phyloP scores from a whole-genome alignment of 1,140 invertebrate genomes.

The Globodera ellingtonae region DNA sequence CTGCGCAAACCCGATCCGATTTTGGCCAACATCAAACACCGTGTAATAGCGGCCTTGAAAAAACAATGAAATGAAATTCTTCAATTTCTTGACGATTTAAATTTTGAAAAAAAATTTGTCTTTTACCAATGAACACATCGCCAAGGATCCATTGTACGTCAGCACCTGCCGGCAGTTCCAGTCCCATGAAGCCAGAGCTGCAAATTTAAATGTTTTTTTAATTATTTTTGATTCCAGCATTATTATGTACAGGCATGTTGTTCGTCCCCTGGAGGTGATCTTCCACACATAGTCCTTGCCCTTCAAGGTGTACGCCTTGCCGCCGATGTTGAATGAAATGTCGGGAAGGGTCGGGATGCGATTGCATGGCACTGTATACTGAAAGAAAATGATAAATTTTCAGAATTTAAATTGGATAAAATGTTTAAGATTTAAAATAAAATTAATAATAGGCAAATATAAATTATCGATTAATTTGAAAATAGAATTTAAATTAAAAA shows the following conservation, averaged over 20 bases:
- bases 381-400: slow-evolving; percentile 31
- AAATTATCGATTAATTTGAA: background rate
- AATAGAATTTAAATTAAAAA: background rate
- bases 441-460: background rate
- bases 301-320: slow-evolving; percentile 74
- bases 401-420: no score
- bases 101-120: background rate
- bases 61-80: background rate
- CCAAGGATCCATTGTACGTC: slow-evolving; percentile 94
- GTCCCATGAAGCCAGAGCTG: slow-evolving; percentile 86
- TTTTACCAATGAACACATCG: slow-evolving; percentile 68
- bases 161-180: slow-evolving; percentile 88
- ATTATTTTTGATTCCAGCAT: background rate
- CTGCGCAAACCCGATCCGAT: slow-evolving; percentile 88
- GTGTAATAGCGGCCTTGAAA: slow-evolving; percentile 59
- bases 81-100: no score
- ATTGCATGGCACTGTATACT: slow-evolving; percentile 68
- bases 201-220: no score
- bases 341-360: slow-evolving; percentile 74
- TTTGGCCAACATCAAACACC: slow-evolving; percentile 71
- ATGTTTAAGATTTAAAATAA: no score
- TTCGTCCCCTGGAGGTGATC: slow-evolving; percentile 67
- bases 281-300: slow-evolving; percentile 64
- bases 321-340: slow-evolving; percentile 79
- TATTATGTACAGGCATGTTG: slow-evolving; percentile 75